These are phyloP conservation scores for Odontothrips loti DNA, from an alignment of 2,888 invertebrate species.

Conservation along the genomic window DNA sequence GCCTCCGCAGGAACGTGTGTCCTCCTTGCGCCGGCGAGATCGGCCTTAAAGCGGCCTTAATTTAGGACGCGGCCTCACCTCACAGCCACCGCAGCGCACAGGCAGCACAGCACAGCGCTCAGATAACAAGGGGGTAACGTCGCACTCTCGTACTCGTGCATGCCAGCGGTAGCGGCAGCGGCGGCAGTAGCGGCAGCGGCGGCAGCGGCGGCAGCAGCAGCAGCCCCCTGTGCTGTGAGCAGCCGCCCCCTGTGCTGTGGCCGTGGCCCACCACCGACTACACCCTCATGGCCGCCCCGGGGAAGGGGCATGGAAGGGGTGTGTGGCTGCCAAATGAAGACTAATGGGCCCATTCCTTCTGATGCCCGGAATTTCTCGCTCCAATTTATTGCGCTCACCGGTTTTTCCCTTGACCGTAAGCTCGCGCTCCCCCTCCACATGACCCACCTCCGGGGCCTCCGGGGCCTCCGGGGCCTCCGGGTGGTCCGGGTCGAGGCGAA, in stretches of 20 bases:
- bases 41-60: too few relatives aligned
- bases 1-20: too few relatives aligned
- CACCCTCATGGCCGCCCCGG: neutral
- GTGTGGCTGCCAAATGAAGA: slow-evolving; percentile 20
- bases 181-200: neutral
- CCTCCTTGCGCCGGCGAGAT: too few relatives aligned
- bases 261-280: neutral
- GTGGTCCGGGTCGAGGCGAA: too few relatives aligned
- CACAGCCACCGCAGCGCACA: neutral
- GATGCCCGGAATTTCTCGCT: slow-evolving; percentile 8
- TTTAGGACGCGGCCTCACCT: neutral
- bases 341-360: slow-evolving; percentile 24
- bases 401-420: neutral
- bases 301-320: neutral
- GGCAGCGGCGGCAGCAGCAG: neutral
- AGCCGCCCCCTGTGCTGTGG: neutral
- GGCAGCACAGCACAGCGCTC: neutral
- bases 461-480: too few relatives aligned
- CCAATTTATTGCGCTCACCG: slow-evolving; percentile 22
- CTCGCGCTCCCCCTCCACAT: neutral
- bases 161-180: too few relatives aligned
- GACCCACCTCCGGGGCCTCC: neutral
- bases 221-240: neutral
- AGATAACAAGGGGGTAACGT: too few relatives aligned
- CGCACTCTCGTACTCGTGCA: too few relatives aligned